Percentiles rank a stretch among this genome's conserved stretches.
phyloP scores from a whole-genome alignment of 2,113 vertebrate genomes.

The Chelonoidis abingdonii region DNA sequence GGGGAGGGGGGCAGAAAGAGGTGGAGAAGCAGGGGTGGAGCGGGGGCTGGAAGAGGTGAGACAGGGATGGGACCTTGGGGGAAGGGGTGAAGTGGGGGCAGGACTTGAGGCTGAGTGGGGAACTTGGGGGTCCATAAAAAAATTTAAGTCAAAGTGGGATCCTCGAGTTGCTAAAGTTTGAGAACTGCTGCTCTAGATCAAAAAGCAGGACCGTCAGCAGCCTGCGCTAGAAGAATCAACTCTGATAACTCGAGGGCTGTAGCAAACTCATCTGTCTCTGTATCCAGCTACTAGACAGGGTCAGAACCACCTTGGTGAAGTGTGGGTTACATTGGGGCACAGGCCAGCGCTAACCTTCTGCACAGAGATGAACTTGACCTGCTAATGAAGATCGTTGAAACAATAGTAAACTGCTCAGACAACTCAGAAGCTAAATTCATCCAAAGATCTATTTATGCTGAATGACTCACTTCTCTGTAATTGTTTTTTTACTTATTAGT shows the following conservation, averaged over 20 bases:
- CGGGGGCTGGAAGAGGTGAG: too few relatives aligned
- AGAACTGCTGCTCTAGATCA: background rate
- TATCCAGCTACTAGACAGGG: background rate
- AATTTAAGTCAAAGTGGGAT: too few relatives aligned
- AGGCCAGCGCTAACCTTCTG: background rate
- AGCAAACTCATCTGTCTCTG: background rate
- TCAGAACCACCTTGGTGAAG: background rate
- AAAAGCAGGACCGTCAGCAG: background rate
- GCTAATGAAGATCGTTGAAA: background rate
- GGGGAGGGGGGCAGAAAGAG: too few relatives aligned
- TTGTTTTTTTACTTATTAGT: rapidly evolving
- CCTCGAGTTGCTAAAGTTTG: too few relatives aligned
- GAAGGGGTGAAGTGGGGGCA: too few relatives aligned
- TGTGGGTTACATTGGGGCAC: rapidly evolving
- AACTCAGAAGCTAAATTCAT: background rate
- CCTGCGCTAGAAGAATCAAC: rapidly evolving
- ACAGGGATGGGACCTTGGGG: too few relatives aligned
- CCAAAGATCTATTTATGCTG: background rate
- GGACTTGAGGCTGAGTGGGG: too few relatives aligned
- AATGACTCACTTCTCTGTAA: background rate
- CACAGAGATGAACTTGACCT: background rate
- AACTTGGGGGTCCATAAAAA: too few relatives aligned
- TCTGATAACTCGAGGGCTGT: background rate
- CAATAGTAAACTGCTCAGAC: background rate
- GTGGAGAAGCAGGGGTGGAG: too few relatives aligned